A percentile compares a stretch with the other conserved stretches of the same genome.
Conservation (phyloP, 2,113 vertebrate genomes). For the Sorex araneus region DNA sequence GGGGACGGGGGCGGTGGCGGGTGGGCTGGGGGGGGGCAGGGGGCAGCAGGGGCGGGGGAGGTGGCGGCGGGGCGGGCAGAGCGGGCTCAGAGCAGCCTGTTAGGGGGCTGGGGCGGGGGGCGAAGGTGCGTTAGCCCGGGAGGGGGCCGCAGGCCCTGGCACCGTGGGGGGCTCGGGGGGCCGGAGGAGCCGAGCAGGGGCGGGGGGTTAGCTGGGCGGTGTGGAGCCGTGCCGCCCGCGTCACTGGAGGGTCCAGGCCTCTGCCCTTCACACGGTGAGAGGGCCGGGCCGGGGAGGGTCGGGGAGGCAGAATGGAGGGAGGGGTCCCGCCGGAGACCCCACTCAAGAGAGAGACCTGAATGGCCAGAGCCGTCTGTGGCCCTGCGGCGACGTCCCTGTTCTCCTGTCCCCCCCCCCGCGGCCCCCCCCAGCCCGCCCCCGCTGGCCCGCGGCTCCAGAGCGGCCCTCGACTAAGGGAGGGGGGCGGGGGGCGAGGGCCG, state of each 20-base stretch:
- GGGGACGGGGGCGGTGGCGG: no score
- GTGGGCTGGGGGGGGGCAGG: not conserved
- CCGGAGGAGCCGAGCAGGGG: not conserved
- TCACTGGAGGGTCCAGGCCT: slow-evolving; percentile 53
- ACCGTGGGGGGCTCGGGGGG: not conserved
- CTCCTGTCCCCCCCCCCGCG: not conserved
- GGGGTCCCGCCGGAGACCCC: not conserved
- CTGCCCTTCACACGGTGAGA: not conserved
- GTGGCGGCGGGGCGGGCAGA: not conserved
- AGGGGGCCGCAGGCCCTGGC: not conserved
- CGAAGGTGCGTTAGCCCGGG: not conserved
- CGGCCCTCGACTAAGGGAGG: not conserved
- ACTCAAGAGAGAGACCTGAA: slow-evolving; percentile 76
- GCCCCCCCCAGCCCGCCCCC: not conserved
- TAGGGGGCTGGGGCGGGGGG: not conserved
- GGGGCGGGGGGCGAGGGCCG: not conserved
- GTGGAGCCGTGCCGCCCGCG: not conserved
- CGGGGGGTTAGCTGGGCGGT: not conserved
- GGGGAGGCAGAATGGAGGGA: not conserved
- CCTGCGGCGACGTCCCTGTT: not conserved
- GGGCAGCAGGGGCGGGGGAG: not conserved
- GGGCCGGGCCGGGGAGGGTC: not conserved
- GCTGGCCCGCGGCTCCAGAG: not conserved
- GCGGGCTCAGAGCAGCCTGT: not conserved
- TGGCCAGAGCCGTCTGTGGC: not conserved